These are phyloP conservation scores for Drosophila tropicalis DNA, from an alignment of 1,140 invertebrate genomes.

Conservation along the genomic window DNA sequence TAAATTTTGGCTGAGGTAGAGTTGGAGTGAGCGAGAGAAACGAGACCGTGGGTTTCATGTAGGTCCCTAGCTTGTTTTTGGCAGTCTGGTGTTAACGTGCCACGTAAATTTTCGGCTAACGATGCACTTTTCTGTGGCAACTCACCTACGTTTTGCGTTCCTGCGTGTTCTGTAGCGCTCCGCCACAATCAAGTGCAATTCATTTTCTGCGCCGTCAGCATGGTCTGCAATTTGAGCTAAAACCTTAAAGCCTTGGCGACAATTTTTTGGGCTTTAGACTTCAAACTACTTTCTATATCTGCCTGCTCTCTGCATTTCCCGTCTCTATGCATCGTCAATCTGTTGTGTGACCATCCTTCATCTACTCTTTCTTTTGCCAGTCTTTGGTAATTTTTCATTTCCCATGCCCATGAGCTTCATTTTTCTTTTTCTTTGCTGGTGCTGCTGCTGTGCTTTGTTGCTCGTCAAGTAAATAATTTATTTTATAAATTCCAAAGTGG, in stretches of 20 bases:
- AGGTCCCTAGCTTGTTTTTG: slow-evolving; percentile 62
- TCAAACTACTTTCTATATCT: neutral
- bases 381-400: slow-evolving; percentile 43
- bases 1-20: slow-evolving; percentile 51
- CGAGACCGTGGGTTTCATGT: slow-evolving; percentile 12
- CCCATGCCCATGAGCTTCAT: slow-evolving; percentile 31
- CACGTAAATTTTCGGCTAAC: slow-evolving; percentile 77
- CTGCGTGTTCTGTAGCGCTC: neutral
- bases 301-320: neutral
- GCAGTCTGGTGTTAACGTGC: slow-evolving; percentile 64
- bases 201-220: slow-evolving; percentile 74
- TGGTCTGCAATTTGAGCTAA: slow-evolving; percentile 28
- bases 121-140: slow-evolving; percentile 75
- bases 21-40: too few species aligned
- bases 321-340: neutral
- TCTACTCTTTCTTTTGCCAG: neutral
- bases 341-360: slow-evolving; percentile 3
- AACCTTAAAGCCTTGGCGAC: slow-evolving; percentile 24
- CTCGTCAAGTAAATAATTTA: slow-evolving; percentile 74
- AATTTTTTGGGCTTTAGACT: slow-evolving; percentile 14
- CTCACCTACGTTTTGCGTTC: slow-evolving; percentile 45
- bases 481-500: slow-evolving; percentile 78
- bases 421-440: slow-evolving; percentile 46
- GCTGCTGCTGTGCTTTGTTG: slow-evolving; percentile 16
- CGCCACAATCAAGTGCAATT: slow-evolving; percentile 79